Base-by-base conservation (phyloP, 2,888 invertebrate genomes). In the Drosophila greeni region DNA sequence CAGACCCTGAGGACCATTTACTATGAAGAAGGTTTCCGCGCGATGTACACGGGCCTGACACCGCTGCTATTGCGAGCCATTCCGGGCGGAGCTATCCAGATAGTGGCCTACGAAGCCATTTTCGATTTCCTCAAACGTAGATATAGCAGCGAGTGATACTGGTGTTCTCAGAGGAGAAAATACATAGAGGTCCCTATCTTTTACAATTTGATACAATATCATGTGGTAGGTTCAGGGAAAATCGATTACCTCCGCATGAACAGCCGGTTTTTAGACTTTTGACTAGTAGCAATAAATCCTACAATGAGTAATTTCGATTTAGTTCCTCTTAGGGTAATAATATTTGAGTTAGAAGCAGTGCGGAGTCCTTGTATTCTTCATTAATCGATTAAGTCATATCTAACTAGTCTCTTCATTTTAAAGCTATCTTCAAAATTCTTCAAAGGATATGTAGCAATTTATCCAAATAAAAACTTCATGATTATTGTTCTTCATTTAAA, bases 21-120 rank as follows among this genome's bases (percentile, higher is more conserved):
- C 24, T 9, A 9, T 2, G 72, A 77, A 34, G 77, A 80, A 42
- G 77, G 77, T 0, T 6, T 54, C 4, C 31, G 20, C 0, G 59
- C 60, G 0, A 18, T 83, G 4, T 77, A 49, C 48, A 80, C 62
- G n/a, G 83, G 77, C 0, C 11, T 83, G 5, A 0, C 23, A 0
- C 56, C 75, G 0, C 42, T 64, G 11, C 5, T 76, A 0, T 2
- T 80, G 20, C 60, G 77, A 0, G 34, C 29, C 1, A 68, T 58
- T 3, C 72, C 72, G 0, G 81, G 62, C 0, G 75, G 65, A 3
- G 61, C 62, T 1, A 23, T 68, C 5, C 36, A 61, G 8, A 12
- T 68, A 0, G 18, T 68, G 34, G 18, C 34, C 11, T 62, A 62
- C 14, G 68, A 70, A 9, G 47, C 52, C n/a, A n/a, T 66, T 9